Conservation (phyloP, 2,113 vertebrate species). For the Falcunculus frontatus region DNA sequence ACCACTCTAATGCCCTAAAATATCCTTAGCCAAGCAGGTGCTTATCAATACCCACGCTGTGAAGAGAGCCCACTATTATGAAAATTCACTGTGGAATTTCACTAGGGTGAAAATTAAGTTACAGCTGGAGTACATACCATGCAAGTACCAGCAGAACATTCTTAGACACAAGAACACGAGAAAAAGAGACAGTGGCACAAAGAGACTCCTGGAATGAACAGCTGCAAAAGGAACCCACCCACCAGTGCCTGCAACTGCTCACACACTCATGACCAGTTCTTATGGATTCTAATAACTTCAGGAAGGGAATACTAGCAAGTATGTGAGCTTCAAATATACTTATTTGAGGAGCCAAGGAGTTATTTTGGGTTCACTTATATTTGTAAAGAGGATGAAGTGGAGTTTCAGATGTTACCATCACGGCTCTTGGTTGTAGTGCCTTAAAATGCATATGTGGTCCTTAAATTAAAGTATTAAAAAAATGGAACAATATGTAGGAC, state of each 20-base stretch:
- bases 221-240: slow-evolving; percentile 48
- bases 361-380: slow-evolving; percentile 1
- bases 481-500: neutral
- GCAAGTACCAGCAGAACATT: slow-evolving; percentile 35
- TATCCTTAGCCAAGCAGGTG: neutral
- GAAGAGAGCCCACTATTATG: neutral
- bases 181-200: slow-evolving; percentile 14
- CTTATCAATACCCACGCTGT: neutral
- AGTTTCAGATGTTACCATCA: neutral
- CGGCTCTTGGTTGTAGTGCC: neutral
- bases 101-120: neutral
- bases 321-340: neutral
- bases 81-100: neutral
- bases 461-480: neutral
- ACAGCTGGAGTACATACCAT: slow-evolving; percentile 23
- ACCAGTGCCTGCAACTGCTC: slow-evolving; percentile 10
- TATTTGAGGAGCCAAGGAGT: neutral
- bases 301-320: neutral
- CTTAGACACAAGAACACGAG: slow-evolving; percentile 4
- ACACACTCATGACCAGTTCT: neutral
- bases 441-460: neutral
- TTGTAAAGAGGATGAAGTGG: neutral
- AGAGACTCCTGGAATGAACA: slow-evolving; percentile 60
- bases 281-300: neutral
- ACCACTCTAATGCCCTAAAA: neutral